phyloP scores from a whole-genome alignment of 2,888 invertebrate species.

The Isotomurus palustris region DNA sequence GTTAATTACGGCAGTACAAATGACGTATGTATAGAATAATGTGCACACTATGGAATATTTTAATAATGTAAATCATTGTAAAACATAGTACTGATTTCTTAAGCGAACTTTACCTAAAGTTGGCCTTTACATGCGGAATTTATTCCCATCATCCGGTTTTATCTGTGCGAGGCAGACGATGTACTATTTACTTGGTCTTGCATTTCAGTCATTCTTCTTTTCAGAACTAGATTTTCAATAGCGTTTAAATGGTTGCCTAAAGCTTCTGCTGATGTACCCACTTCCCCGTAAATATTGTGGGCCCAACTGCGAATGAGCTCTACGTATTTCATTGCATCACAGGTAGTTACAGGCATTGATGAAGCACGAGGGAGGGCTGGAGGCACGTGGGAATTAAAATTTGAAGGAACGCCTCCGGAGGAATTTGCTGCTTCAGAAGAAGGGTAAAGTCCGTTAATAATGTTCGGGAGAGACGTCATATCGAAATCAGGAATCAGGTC shows the following conservation, averaged over 20 bases:
- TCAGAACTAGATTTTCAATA: slow-evolving; percentile 20
- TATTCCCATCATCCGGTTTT: no score
- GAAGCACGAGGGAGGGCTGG: neutral
- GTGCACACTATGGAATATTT: no score
- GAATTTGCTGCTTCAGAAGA: neutral
- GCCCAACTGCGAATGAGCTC: slow-evolving; percentile 18
- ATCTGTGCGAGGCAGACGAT: neutral
- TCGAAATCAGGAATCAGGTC: slow-evolving; percentile 13
- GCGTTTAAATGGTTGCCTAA: slow-evolving; percentile 16
- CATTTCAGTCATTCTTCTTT: slow-evolving; percentile 16
- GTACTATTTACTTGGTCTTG: neutral
- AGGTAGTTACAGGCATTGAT: slow-evolving; percentile 1
- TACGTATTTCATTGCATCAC: slow-evolving; percentile 20
- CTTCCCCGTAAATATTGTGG: slow-evolving; percentile 6
- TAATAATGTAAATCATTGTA: no score
- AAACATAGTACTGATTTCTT: no score
- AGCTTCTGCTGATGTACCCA: slow-evolving; percentile 6
- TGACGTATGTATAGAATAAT: no score
- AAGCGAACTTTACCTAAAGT: no score
- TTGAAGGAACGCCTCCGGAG: neutral
- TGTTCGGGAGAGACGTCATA: neutral
- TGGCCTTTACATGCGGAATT: no score
- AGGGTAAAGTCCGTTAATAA: slow-evolving; percentile 8
- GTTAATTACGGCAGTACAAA: no score
- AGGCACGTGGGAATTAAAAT: neutral